phyloP scores from a whole-genome alignment of 2,888 invertebrate genomes.

The Melolontha melolontha region DNA sequence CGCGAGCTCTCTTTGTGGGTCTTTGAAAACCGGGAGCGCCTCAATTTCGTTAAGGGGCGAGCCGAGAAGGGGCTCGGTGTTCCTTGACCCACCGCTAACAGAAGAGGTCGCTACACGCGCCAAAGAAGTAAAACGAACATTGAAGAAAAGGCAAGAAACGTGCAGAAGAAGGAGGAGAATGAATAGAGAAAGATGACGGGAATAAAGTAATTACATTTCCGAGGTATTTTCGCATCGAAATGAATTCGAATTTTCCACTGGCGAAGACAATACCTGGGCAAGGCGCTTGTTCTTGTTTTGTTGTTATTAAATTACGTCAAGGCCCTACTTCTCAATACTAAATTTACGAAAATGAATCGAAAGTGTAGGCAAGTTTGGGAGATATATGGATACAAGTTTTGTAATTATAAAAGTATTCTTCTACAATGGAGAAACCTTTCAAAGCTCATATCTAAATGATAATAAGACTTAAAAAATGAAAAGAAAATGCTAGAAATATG shows the following conservation, averaged over 20 bases:
- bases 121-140: constrained; percentile 49
- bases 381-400: too few relatives aligned
- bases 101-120: constrained; percentile 41
- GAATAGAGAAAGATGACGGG: background rate
- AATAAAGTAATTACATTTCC: constrained; percentile 21
- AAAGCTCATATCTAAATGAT: too few relatives aligned
- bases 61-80: constrained; percentile 45
- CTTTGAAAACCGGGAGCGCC: constrained; percentile 34
- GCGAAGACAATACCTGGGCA: constrained; percentile 15
- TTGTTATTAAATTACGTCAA: too few relatives aligned
- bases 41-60: background rate
- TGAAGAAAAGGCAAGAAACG: constrained; percentile 1
- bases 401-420: too few relatives aligned
- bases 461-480: too few relatives aligned
- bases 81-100: too few relatives aligned
- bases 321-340: too few relatives aligned
- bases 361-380: too few relatives aligned
- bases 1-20: constrained; percentile 53
- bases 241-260: constrained; percentile 11
- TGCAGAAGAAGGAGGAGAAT: constrained; percentile 54
- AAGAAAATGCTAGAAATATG: too few relatives aligned
- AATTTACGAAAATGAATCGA: too few relatives aligned
- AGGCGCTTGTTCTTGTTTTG: too few relatives aligned
- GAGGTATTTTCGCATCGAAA: constrained; percentile 11
- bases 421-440: too few relatives aligned